phyloP scores from a whole-genome alignment of 2,888 invertebrate species.

The Notocelia uddmanniana region DNA sequence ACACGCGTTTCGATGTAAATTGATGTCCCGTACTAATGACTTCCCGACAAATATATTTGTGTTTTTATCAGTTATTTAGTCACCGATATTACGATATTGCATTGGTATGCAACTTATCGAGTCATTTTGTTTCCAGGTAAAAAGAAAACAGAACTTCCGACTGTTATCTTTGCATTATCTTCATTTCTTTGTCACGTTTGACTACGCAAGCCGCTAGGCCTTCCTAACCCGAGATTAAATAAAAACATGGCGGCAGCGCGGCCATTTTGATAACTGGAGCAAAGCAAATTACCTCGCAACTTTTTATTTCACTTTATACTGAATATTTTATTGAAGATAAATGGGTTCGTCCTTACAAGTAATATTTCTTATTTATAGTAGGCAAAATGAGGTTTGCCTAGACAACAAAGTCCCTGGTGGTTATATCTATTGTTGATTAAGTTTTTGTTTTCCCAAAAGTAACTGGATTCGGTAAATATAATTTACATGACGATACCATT shows the following conservation, averaged over 20 bases:
- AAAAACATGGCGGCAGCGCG: slow-evolving; percentile 12
- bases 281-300: slow-evolving; percentile 25
- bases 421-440: not conserved
- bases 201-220: slow-evolving; percentile 1
- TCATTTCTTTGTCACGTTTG: not conserved
- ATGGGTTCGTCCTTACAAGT: slow-evolving; percentile 4
- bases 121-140: too few relatives aligned
- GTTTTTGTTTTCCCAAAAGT: not conserved
- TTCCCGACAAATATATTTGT: too few relatives aligned
- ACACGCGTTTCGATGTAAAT: too few relatives aligned
- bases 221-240: slow-evolving; percentile 4
- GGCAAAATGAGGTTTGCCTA: not conserved
- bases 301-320: slow-evolving; percentile 25
- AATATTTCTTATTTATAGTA: not conserved
- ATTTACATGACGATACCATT: too few relatives aligned
- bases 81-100: too few relatives aligned
- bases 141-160: not conserved
- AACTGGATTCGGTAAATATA: too few relatives aligned
- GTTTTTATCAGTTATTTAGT: too few relatives aligned
- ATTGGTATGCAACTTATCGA: too few relatives aligned
- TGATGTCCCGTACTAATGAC: too few relatives aligned
- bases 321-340: slow-evolving; percentile 20
- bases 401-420: not conserved
- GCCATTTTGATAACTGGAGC: slow-evolving; percentile 5
- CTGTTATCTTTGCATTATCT: slow-evolving; percentile 10